A percentile compares a stretch with the other conserved stretches of the same genome.
Evolutionary conservation across 2,888 invertebrate species (phyloP).

Genomic region (Noctua janthina): DNA sequence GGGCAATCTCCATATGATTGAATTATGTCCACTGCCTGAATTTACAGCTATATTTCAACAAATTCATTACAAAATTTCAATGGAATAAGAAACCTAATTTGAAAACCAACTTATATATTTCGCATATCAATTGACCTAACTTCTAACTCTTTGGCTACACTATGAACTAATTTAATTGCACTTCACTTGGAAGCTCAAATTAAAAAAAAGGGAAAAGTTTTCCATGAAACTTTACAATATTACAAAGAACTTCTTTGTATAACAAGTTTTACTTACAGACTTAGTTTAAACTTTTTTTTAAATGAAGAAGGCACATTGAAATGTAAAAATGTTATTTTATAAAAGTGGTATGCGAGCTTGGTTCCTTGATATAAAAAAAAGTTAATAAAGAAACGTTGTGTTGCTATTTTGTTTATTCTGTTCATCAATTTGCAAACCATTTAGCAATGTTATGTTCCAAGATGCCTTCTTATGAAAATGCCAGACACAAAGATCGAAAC

Average conservation of each 20-base stretch:
- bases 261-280: no score
- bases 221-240: slow-evolving; percentile 11
- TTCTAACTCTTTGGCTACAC: not conserved
- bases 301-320: slow-evolving; percentile 49
- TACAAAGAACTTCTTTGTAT: not conserved
- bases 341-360: not conserved
- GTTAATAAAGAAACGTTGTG: not conserved
- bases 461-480: slow-evolving; percentile 53
- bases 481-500: slow-evolving; percentile 53
- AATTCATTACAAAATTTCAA: not conserved
- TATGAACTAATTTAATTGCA: slow-evolving; percentile 12
- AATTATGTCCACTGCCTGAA: not conserved
- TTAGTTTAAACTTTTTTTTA: slow-evolving; percentile 9
- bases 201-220: not conserved
- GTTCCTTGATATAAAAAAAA: slow-evolving; percentile 11
- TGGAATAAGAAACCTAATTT: not conserved
- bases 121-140: not conserved
- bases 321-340: slow-evolving; percentile 2
- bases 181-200: slow-evolving; percentile 17
- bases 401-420: slow-evolving; percentile 22
- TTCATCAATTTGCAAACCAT: slow-evolving; percentile 26
- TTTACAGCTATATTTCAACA: not conserved
- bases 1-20: slow-evolving; percentile 1
- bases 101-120: not conserved
- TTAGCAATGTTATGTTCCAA: slow-evolving; percentile 41